A percentile compares a stretch with the other conserved stretches of the same genome.
Evolutionary conservation across 2,113 vertebrate species (phyloP).

Genomic region (Peromyscus californicus): DNA sequence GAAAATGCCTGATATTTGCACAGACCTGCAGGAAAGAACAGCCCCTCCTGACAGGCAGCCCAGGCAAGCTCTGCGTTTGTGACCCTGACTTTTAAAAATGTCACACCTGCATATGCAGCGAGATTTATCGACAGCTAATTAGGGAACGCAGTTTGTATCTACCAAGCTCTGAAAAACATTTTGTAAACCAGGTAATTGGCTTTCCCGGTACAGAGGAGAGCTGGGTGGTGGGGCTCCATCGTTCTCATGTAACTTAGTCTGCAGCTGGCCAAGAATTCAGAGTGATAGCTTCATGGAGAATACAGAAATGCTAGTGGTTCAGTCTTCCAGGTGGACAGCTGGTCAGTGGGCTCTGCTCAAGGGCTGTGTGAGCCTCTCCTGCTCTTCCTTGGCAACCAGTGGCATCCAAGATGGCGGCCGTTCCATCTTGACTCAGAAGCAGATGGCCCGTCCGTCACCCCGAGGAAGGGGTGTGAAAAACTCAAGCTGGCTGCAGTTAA

Average conservation of each 20-base stretch:
- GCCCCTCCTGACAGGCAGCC: not conserved
- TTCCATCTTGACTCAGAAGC: constrained; percentile 45
- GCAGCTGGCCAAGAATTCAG: constrained; percentile 20
- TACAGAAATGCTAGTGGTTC: constrained; percentile 50
- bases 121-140: constrained; percentile 78
- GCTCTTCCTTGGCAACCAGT: not conserved
- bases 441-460: constrained; percentile 78
- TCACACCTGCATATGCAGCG: constrained; percentile 63
- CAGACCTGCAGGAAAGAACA: constrained; percentile 1
- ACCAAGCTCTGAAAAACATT: constrained; percentile 72
- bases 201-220: constrained; percentile 45
- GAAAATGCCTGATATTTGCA: constrained; percentile 37
- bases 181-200: constrained; percentile 77
- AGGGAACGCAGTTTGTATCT: constrained; percentile 73
- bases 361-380: not conserved
- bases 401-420: not conserved
- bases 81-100: constrained; percentile 81
- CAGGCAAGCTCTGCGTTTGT: not conserved
- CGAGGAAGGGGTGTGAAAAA: constrained; percentile 60
- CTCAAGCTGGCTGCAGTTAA: constrained; percentile 63
- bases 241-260: constrained; percentile 1
- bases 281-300: constrained; percentile 67
- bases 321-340: constrained; percentile 52
- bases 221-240: not conserved
- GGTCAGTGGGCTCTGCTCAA: not conserved